phyloP scores from a whole-genome alignment of 2,888 invertebrate genomes.

The Papilio protenor region DNA sequence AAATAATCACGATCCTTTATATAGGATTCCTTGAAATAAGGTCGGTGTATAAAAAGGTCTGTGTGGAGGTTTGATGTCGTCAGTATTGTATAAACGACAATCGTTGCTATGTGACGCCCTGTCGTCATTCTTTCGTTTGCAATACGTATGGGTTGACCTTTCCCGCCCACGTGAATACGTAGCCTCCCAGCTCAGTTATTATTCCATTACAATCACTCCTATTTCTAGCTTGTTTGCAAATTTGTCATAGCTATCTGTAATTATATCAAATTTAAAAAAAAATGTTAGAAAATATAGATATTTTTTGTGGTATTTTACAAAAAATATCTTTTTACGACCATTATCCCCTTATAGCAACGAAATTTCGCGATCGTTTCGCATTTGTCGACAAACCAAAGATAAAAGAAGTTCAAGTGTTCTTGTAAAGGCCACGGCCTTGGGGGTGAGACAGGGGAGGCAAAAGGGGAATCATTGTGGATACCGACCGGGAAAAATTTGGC shows the following conservation, averaged over 20 bases:
- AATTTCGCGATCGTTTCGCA: slow-evolving; percentile 57
- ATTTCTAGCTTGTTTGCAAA: slow-evolving; percentile 20
- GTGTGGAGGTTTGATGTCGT: slow-evolving; percentile 25
- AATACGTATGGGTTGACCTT: slow-evolving; percentile 39
- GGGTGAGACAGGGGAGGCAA: slow-evolving; percentile 57
- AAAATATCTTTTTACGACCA: slow-evolving; percentile 46
- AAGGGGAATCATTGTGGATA: slow-evolving; percentile 62
- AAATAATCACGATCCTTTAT: slow-evolving; percentile 10
- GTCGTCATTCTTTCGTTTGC: slow-evolving; percentile 30
- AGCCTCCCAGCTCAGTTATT: slow-evolving; percentile 19
- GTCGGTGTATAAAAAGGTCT: slow-evolving; percentile 15
- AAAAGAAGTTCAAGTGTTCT: slow-evolving; percentile 73
- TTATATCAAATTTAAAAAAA: not conserved
- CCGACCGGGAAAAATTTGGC: slow-evolving; percentile 69
- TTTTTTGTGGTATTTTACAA: slow-evolving; percentile 22
- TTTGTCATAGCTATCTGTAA: not conserved
- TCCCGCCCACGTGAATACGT: slow-evolving; percentile 32
- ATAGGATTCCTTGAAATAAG: slow-evolving; percentile 10
- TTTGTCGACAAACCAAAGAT: slow-evolving; percentile 65
- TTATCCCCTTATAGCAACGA: slow-evolving; percentile 49
- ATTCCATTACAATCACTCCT: slow-evolving; percentile 30
- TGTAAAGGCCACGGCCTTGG: slow-evolving; percentile 60
- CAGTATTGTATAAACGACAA: slow-evolving; percentile 25
- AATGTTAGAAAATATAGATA: not conserved
- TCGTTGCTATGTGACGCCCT: slow-evolving; percentile 32